phyloP scores from a whole-genome alignment of 2,113 vertebrate species.

The Abramis brama region DNA sequence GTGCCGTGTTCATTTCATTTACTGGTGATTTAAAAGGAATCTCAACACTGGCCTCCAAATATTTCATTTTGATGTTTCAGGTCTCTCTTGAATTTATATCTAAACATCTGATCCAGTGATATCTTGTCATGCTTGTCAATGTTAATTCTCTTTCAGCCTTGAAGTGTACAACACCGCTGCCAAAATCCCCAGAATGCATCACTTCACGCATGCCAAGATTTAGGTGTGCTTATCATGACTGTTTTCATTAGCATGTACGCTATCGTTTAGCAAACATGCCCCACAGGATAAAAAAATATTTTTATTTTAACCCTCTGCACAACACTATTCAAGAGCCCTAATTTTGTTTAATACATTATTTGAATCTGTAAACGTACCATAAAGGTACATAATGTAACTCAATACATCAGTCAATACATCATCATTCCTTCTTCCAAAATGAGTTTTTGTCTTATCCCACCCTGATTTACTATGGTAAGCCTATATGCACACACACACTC shows the following conservation, averaged over 20 bases:
- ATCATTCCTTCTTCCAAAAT: no score
- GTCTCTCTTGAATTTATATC: slow-evolving; percentile 6
- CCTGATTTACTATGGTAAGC: no score
- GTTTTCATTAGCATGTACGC: background rate
- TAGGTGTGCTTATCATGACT: background rate
- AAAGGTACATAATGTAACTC: background rate
- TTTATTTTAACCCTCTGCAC: background rate
- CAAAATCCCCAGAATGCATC: slow-evolving; percentile 9
- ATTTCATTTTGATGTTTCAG: slow-evolving; percentile 5
- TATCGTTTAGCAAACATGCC: background rate
- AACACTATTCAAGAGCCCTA: background rate
- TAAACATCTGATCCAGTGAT: background rate
- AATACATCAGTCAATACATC: no score
- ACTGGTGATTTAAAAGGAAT: slow-evolving; percentile 38
- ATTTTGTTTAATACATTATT: background rate
- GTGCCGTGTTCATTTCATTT: slow-evolving; percentile 33
- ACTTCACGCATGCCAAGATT: background rate
- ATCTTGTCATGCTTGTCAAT: slow-evolving; percentile 33
- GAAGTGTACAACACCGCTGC: background rate
- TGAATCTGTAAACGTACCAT: background rate
- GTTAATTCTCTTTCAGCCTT: slow-evolving; percentile 18
- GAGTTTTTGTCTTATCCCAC: no score
- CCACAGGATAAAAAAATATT: background rate
- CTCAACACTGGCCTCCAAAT: slow-evolving; percentile 34
- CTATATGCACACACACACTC: no score